A percentile compares a stretch with the other conserved stretches of the same genome.
phyloP scores from a whole-genome alignment of 2,113 vertebrate species.

The Callaeas wilsoni region DNA sequence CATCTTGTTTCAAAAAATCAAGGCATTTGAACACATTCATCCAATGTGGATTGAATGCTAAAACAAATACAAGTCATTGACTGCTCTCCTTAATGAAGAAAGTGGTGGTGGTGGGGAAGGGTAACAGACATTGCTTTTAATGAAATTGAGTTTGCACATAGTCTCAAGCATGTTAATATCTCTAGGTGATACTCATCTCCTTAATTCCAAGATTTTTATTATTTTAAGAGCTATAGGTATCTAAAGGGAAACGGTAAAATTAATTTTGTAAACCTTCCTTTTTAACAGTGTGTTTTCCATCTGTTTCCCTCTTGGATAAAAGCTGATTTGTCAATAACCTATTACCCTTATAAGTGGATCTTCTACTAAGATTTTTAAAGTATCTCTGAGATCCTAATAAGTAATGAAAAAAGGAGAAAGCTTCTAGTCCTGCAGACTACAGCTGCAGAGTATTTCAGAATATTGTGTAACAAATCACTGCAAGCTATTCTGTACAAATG shows the following conservation, averaged over 20 bases:
- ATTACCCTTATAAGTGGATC: conserved; percentile 19
- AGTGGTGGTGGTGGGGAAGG: background rate
- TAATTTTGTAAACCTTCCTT: conserved; percentile 4
- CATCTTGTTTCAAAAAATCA: background rate
- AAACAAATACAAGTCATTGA: background rate
- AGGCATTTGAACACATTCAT: background rate
- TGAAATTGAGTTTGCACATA: background rate
- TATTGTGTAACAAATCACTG: conserved; percentile 43
- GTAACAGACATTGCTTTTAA: background rate
- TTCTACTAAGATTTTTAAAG: conserved; percentile 43
- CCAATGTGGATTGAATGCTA: background rate
- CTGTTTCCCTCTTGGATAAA: background rate
- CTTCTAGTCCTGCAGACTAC: background rate
- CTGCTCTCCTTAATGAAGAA: background rate
- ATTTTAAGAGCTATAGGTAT: background rate
- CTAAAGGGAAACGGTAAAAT: background rate
- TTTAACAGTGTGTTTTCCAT: background rate
- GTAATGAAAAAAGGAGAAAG: conserved; percentile 29
- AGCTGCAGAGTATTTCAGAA: conserved; percentile 23
- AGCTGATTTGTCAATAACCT: conserved; percentile 4
- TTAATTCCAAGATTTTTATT: background rate
- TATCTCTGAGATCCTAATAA: conserved; percentile 53
- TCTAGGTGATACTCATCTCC: background rate
- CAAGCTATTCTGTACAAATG: conserved; percentile 10
- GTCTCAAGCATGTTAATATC: background rate